Evolutionary conservation across 1,140 invertebrate species (phyloP).

Genomic region (Lordiphosa stackelbergi): DNA sequence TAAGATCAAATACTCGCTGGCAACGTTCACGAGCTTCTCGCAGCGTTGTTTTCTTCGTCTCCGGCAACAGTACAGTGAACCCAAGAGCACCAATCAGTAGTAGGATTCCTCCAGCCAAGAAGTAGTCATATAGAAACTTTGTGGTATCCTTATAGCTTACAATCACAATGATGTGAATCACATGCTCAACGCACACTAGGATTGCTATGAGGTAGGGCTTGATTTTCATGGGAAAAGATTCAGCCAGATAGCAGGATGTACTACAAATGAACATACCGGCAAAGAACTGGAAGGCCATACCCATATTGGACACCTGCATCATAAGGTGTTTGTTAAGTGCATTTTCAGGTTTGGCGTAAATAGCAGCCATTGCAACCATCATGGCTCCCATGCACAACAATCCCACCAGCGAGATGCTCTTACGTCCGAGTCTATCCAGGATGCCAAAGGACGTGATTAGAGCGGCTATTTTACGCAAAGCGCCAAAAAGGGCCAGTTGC

Average conservation of each 20-base stretch:
- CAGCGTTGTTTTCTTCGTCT: conserved; percentile 43
- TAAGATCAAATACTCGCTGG: conserved; percentile 26
- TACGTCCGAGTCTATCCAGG: conserved; percentile 52
- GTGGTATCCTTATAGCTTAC: conserved; percentile 9
- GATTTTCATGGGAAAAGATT: conserved; percentile 55
- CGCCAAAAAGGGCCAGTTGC: conserved; percentile 37
- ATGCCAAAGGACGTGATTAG: conserved; percentile 14
- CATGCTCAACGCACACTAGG: conserved; percentile 45
- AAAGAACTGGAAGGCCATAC: conserved; percentile 52
- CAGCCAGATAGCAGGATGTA: conserved; percentile 48
- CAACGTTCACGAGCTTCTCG: conserved; percentile 47
- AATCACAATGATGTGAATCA: conserved; percentile 59
- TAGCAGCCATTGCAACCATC: conserved; percentile 44
- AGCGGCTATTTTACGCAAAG: conserved; percentile 39
- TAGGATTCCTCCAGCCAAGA: conserved; percentile 50
- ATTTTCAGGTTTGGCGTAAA: conserved; percentile 32
- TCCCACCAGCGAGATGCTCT: conserved; percentile 36
- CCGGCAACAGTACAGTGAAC: conserved; percentile 19
- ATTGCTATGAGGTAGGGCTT: conserved; percentile 50
- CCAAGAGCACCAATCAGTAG: conserved; percentile 7
- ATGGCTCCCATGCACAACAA: conserved; percentile 48
- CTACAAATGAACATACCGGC: conserved; percentile 54
- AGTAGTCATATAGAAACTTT: conserved; percentile 33
- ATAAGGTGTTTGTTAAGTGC: conserved; percentile 18
- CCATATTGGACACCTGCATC: conserved; percentile 38